These are phyloP conservation scores for Eretmocerus hayati DNA, from an alignment of 2,888 invertebrate genomes.

Conservation along the genomic window DNA sequence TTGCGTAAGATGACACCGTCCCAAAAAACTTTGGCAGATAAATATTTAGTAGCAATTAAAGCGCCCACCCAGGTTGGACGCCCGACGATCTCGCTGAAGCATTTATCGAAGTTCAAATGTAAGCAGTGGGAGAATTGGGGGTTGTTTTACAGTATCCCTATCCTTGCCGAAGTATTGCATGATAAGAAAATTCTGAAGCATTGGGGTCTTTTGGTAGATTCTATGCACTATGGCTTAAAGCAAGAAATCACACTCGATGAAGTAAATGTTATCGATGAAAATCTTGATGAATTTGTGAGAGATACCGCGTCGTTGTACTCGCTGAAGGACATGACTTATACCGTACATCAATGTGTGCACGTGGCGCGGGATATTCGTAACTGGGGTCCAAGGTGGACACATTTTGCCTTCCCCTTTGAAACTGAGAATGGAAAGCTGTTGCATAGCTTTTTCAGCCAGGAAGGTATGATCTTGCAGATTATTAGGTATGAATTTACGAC, in stretches of 20 bases:
- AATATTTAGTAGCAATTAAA: neutral
- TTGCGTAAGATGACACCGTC: neutral
- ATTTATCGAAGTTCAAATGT: neutral
- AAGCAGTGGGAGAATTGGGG: neutral
- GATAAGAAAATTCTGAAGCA: neutral
- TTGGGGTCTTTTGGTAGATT: neutral
- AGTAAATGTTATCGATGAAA: neutral
- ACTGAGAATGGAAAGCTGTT: neutral
- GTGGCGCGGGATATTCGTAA: neutral
- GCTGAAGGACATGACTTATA: neutral
- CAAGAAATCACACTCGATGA: neutral
- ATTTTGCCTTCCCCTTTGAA: neutral
- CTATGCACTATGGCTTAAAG: neutral
- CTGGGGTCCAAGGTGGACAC: neutral
- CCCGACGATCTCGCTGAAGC: neutral
- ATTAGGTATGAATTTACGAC: too few relatives aligned
- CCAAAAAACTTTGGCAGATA: neutral
- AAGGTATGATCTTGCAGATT: neutral
- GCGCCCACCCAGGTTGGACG: neutral
- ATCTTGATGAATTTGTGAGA: neutral
- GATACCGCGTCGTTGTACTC: neutral
- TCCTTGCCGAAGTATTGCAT: neutral
- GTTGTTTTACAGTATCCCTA: neutral
- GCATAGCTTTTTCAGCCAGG: neutral
- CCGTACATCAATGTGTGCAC: neutral